Conservation (phyloP, 2,888 invertebrate species). For the Philaethria dido region DNA sequence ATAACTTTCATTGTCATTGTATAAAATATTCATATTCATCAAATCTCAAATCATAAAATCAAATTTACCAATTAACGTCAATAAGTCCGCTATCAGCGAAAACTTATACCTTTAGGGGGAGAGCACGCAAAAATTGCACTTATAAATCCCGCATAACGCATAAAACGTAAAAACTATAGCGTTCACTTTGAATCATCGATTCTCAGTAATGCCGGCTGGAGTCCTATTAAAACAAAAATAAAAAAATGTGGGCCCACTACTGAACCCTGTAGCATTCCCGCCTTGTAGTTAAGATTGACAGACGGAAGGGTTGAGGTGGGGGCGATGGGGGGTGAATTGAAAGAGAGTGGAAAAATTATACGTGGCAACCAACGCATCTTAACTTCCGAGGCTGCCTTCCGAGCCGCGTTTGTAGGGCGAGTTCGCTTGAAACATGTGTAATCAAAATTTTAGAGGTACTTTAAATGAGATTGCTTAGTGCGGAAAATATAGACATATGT, state of each 20-base stretch:
- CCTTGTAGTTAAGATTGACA: conserved; percentile 82
- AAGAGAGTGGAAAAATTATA: conserved; percentile 82
- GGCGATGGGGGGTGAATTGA: conserved; percentile 69
- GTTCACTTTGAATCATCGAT: conserved; percentile 65
- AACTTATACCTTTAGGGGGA: conserved; percentile 33
- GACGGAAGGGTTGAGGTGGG: conserved; percentile 77
- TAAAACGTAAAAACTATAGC: conserved; percentile 48
- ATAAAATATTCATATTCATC: conserved; percentile 20
- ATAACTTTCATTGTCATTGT: not conserved
- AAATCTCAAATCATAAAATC: conserved; percentile 39
- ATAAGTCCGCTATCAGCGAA: conserved; percentile 43
- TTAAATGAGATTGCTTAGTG: not conserved
- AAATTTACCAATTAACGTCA: conserved; percentile 44
- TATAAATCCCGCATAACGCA: conserved; percentile 45
- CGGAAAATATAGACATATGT: not conserved
- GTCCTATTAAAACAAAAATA: conserved; percentile 72
- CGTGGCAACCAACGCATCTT: conserved; percentile 82
- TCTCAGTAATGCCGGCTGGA: conserved; percentile 58
- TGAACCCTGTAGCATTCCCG: conserved; percentile 70
- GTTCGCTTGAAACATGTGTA: conserved; percentile 45
- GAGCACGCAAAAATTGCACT: conserved; percentile 43
- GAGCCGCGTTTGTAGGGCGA: conserved; percentile 57
- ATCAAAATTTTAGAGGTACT: conserved; percentile 13
- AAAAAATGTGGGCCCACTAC: conserved; percentile 71
- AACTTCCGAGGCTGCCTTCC: conserved; percentile 74